Evolutionary conservation across 2,113 vertebrate species (phyloP).

Genomic region (Shinisaurus crocodilurus): DNA sequence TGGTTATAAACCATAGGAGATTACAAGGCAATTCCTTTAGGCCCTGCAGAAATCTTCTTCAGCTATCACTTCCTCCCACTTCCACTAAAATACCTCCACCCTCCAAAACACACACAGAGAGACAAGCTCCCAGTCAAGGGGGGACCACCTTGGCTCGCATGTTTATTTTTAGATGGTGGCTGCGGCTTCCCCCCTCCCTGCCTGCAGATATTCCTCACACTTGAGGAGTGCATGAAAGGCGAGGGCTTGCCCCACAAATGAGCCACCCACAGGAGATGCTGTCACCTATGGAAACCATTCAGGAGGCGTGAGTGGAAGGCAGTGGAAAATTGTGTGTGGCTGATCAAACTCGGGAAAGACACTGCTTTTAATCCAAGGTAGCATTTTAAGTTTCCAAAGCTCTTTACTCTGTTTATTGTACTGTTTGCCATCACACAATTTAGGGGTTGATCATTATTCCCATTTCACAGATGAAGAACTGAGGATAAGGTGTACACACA

Average conservation of each 20-base stretch:
- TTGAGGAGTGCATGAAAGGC: not conserved
- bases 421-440: not conserved
- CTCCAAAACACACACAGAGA: not conserved
- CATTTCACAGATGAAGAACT: not conserved
- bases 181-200: not conserved
- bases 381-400: not conserved
- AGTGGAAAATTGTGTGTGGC: fast-evolving
- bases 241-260: not conserved
- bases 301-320: not conserved
- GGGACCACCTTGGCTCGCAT: not conserved
- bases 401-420: not conserved
- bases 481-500: not conserved
- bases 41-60: fast-evolving
- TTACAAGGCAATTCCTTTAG: not conserved
- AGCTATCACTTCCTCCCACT: not conserved
- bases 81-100: not conserved
- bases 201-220: fast-evolving
- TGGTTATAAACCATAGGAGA: not conserved
- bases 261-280: not conserved
- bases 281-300: not conserved
- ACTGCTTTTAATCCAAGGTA: not conserved
- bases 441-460: too few relatives aligned
- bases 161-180: not conserved
- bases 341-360: not conserved
- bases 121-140: fast-evolving